Evolutionary conservation across 2,888 invertebrate genomes (phyloP).

Genomic region (Heliconius charithonia): DNA sequence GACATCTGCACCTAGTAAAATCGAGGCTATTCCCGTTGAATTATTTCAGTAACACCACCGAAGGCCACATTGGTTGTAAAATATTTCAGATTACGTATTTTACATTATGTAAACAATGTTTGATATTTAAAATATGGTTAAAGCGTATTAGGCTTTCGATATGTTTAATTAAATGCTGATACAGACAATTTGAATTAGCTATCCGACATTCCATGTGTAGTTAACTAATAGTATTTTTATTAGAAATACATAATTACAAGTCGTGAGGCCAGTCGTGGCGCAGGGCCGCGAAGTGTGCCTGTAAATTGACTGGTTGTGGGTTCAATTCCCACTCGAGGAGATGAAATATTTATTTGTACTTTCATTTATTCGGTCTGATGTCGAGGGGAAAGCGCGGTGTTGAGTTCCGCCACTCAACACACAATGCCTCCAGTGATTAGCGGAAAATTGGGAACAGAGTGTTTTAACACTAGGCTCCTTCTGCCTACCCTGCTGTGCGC

Average conservation of each 20-base stretch:
- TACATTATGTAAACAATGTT: conserved; percentile 36
- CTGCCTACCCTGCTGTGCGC: too few relatives aligned
- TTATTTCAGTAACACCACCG: conserved; percentile 67
- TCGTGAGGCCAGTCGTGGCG: too few relatives aligned
- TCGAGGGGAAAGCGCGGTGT: too few relatives aligned
- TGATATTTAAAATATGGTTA: conserved; percentile 10
- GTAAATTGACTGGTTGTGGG: too few relatives aligned
- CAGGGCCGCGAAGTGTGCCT: too few relatives aligned
- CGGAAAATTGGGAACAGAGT: too few relatives aligned
- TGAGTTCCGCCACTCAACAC: too few relatives aligned
- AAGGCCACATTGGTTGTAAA: conserved; percentile 63
- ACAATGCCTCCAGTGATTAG: too few relatives aligned
- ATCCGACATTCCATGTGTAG: neutral
- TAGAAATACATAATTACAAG: neutral
- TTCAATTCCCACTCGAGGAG: too few relatives aligned
- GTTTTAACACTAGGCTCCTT: too few relatives aligned
- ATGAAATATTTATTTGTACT: too few relatives aligned
- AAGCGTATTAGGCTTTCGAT: neutral
- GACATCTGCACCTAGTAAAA: conserved; percentile 42
- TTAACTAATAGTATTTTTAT: neutral
- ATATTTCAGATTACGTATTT: conserved; percentile 44
- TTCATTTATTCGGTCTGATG: too few relatives aligned
- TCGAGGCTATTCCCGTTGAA: conserved; percentile 63
- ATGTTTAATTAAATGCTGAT: conserved; percentile 4
- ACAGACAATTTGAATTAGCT: neutral